A percentile compares a stretch with the other conserved stretches of the same genome.
phyloP scores from a whole-genome alignment of 2,888 invertebrate genomes.

The Scelioninae gen. 2 region DNA sequence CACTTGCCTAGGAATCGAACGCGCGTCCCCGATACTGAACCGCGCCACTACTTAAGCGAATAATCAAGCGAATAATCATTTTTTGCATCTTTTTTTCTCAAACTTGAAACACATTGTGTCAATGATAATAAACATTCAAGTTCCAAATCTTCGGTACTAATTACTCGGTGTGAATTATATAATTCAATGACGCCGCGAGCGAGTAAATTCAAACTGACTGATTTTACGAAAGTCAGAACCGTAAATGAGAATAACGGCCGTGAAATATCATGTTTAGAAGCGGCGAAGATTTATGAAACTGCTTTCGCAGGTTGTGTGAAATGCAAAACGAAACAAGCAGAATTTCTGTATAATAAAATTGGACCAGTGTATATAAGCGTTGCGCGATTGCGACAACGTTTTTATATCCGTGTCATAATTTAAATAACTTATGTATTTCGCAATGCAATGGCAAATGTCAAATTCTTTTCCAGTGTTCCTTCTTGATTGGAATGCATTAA shows the following conservation, averaged over 20 bases:
- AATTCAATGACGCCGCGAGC: not conserved
- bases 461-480: not conserved
- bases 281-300: constrained; percentile 11
- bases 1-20: too few relatives aligned
- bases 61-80: too few relatives aligned
- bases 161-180: too few relatives aligned
- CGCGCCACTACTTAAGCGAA: too few relatives aligned
- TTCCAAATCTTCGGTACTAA: too few relatives aligned
- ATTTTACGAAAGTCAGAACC: constrained; percentile 14
- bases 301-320: not conserved
- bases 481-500: not conserved
- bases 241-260: constrained; percentile 14
- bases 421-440: constrained; percentile 10
- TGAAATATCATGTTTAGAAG: constrained; percentile 15
- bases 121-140: too few relatives aligned
- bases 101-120: too few relatives aligned
- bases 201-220: constrained; percentile 8
- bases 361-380: not conserved
- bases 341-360: constrained; percentile 24
- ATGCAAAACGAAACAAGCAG: not conserved
- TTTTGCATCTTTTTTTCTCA: too few relatives aligned
- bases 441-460: constrained; percentile 3
- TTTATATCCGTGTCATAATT: constrained; percentile 13
- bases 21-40: too few relatives aligned
- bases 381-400: not conserved